Conservation (phyloP, 2,113 vertebrate genomes). For the Solea solea region DNA sequence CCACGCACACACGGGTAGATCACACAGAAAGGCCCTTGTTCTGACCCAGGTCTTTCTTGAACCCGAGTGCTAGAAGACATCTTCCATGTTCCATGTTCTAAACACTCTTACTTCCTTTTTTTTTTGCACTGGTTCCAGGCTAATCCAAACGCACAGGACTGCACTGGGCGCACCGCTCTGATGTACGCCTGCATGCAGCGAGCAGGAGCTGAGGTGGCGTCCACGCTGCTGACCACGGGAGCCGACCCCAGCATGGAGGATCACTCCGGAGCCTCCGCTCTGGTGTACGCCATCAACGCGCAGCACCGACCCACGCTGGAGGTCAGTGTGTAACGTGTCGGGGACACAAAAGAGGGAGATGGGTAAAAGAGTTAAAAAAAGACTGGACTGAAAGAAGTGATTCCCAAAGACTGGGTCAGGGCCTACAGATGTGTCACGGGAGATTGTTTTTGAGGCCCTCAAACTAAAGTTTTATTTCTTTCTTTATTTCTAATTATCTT, state of each 20-base stretch:
- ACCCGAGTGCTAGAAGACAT: too few species aligned
- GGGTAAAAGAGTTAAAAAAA: too few species aligned
- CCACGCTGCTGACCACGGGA: constrained; percentile 69
- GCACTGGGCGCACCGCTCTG: constrained; percentile 73
- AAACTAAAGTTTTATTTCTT: too few species aligned
- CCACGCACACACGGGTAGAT: too few species aligned
- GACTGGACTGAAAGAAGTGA: too few species aligned
- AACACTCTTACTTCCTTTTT: not conserved
- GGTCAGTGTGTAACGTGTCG: constrained; percentile 31
- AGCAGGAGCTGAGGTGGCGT: constrained; percentile 66
- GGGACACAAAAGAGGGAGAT: too few species aligned
- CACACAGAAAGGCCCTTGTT: too few species aligned
- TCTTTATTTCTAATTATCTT: too few species aligned
- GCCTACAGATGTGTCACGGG: too few species aligned
- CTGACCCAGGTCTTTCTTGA: too few species aligned
- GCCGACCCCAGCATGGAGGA: constrained; percentile 79
- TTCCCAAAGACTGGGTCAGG: too few species aligned
- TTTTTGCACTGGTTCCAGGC: constrained; percentile 37
- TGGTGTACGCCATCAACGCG: constrained; percentile 77
- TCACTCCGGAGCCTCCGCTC: constrained; percentile 72
- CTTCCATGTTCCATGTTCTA: not conserved
- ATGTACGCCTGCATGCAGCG: constrained; percentile 78
- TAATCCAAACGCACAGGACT: constrained; percentile 77
- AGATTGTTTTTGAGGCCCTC: too few species aligned
- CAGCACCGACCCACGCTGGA: constrained; percentile 71